Evolutionary conservation across 92 coral and sea anemone genomes (phyloP), one percentile per base, ranked within the genome.

Genomic region (Isaurus tuberculatus): DNA sequence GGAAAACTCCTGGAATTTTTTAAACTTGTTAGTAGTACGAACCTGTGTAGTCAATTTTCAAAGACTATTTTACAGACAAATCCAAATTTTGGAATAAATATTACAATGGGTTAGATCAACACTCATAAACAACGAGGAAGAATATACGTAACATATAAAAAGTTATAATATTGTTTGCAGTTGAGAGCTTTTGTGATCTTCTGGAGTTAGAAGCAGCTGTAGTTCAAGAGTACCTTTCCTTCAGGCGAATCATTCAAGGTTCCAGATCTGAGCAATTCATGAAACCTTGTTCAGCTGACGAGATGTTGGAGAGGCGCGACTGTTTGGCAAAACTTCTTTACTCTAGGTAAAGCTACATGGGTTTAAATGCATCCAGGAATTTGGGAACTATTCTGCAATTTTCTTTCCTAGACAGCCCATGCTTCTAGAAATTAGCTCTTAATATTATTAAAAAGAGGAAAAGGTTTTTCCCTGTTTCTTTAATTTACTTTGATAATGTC

Each of bases 321-420:
- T 91, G 97, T 53, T 25, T 91, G 75, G 94, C 88, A 13, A 93
- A 93, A 73, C 75, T 91, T 29, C 65, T 84, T 20, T 93, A 93
- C 48, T 87, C 94, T 29, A 89, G 94, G 97, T 93, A 65, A 9
- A 26, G 29, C 16, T 1, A 55, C 4, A 19, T 55, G 4, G 9
- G 1, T 55, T 53, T 17, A 17, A 49, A 19, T 5, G 1, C 23
- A 15, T 2, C 60, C 17, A 0, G 23, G 60, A 51, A 1, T 51
- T 46, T 46, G 2, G 16, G 19, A 46, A 46, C 11, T 46, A 1
- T 53, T n/a, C 20, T n/a, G 61, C 20, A 17, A 15, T 53, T 19
- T 46, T 46, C 19, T 11, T 46, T 15, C 11, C 53, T 46, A 5
- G 11, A 15, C 11, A 46, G 16, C 53, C 16, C n/a, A n/a, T n/a